Percentiles rank a stretch among this genome's conserved stretches.
These are phyloP conservation scores for Anorthoa munda DNA, from an alignment of 2,888 invertebrate genomes.

Conservation along the genomic window DNA sequence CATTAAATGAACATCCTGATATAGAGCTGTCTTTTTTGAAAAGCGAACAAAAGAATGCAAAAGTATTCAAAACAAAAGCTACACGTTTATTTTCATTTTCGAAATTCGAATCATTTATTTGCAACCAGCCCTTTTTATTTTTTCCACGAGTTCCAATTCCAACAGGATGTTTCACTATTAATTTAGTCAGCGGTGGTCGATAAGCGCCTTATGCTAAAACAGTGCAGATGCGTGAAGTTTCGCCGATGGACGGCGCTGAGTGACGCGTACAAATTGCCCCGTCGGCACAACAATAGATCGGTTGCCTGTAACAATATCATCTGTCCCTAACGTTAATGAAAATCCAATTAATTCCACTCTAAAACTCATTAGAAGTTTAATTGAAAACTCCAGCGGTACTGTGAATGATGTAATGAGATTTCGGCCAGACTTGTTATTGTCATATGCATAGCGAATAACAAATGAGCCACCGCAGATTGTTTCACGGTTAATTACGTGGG, in stretches of 20 bases:
- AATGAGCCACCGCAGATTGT: constrained; percentile 82
- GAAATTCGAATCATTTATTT: constrained; percentile 3
- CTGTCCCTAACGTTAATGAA: constrained; percentile 90
- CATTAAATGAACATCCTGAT: not conserved
- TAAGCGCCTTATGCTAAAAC: constrained; percentile 52
- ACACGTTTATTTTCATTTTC: not conserved
- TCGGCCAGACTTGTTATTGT: constrained; percentile 86
- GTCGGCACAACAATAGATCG: constrained; percentile 84
- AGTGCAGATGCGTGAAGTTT: constrained; percentile 77
- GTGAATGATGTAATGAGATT: constrained; percentile 89
- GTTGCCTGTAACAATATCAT: constrained; percentile 88
- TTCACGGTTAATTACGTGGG: constrained; percentile 83
- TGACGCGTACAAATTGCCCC: constrained; percentile 87
- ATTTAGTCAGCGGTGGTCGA: constrained; percentile 34
- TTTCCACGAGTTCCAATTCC: constrained; percentile 5
- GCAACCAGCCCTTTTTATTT: not conserved
- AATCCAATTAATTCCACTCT: constrained; percentile 90
- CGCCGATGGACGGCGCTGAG: constrained; percentile 70
- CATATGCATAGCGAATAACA: constrained; percentile 87
- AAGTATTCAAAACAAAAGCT: not conserved
- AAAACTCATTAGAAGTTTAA: constrained; percentile 91
- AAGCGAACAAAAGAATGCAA: not conserved
- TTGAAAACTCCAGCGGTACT: constrained; percentile 87
- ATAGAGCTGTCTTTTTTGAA: not conserved
- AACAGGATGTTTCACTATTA: constrained; percentile 9